Evolutionary conservation across 2,113 vertebrate species (phyloP), one percentile per base, ranked within the genome.

Genomic region (Xenopus laevis): DNA sequence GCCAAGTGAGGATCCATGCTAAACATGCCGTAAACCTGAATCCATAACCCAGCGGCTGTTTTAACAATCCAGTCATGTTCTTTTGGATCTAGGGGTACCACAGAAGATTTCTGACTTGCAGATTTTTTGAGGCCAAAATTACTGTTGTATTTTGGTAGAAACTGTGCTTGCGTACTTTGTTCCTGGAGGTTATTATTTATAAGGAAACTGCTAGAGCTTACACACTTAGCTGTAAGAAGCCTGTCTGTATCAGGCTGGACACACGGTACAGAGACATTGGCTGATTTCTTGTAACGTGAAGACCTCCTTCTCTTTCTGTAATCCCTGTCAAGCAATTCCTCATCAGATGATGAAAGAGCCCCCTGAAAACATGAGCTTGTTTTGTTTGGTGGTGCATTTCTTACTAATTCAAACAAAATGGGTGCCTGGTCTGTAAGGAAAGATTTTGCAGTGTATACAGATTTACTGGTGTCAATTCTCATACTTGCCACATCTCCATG

Each of bases 61-160:
- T 88, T 94, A 77, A 98, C 91, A 57, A 98, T 84, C 97, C 96
- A 99, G 27, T 86, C 72, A 0, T 98, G 97, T 63, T 97, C 95
- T 62, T 78, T 85, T 50, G 82, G 65, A 0, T 95, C 94, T 64
- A 98, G 85, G 0, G 96, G 96, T 4, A 95, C 84, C 53, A 77
- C 16, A 0, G 87, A 80, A 45, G 85, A 84, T 44, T 80, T 86
- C 79, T 80, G 73, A 8, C 78, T 81, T 0, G 55, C 16, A 23
- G 60, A 13, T 15, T 71, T 82, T 2, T 79, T 78, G 0, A 16
- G 7, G n/a, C 64, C 27, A 11, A 44, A 68, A 44, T 53, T 55
- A 2, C 11, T 64, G n/a, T 80, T 50, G 18, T 30, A 30, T 10
- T 16, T 13, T 0, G 15, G 20, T 11, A 10, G 21, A 69, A 66